Conservation (phyloP, 2,888 invertebrate genomes). For the Melieria crassipennis region DNA sequence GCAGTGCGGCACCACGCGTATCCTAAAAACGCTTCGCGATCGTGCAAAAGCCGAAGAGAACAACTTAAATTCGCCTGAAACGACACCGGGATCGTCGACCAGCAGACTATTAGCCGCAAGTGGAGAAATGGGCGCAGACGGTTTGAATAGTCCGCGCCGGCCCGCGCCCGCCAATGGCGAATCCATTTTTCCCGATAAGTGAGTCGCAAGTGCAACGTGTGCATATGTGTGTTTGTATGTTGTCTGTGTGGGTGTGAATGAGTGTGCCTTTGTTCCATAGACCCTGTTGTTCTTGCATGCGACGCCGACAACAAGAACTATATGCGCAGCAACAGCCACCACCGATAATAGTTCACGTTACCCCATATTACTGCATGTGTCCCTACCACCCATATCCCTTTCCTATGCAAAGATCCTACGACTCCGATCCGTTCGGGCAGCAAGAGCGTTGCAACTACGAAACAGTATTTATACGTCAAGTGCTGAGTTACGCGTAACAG, state of each 20-base stretch:
- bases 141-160: conserved; percentile 47
- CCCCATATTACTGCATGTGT: no score
- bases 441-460: no score
- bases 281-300: no score
- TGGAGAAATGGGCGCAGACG: conserved; percentile 62
- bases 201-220: conserved; percentile 32
- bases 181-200: conserved; percentile 54
- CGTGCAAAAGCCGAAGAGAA: conserved; percentile 57
- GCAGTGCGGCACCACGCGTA: conserved; percentile 82
- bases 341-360: no score
- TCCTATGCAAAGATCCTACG: no score
- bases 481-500: no score
- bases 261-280: conserved; percentile 7
- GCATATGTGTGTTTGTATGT: neutral
- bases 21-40: conserved; percentile 81
- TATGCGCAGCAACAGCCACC: no score
- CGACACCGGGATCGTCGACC: conserved; percentile 20
- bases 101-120: conserved; percentile 38
- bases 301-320: no score
- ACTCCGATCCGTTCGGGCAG: no score
- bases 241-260: conserved; percentile 22
- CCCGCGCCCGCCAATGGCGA: conserved; percentile 41
- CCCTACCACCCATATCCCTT: no score
- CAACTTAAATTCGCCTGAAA: conserved; percentile 10
- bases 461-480: no score